Conservation (phyloP, 2,888 invertebrate species). For the Seira ritae region DNA sequence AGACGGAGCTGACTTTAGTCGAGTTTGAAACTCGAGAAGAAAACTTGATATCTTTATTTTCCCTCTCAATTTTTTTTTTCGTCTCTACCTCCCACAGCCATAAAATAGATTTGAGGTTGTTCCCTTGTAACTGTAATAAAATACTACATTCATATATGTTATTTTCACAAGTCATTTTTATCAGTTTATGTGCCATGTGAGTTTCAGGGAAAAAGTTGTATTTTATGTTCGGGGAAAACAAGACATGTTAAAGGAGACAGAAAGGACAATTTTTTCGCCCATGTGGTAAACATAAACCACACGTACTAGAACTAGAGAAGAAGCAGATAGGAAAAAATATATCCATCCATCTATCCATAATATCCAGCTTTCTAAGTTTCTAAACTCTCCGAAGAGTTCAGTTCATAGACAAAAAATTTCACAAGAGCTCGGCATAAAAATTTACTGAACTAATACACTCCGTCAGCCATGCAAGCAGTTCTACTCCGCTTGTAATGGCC, state of each 20-base stretch:
- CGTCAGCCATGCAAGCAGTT: slow-evolving; percentile 13
- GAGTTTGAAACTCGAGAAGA: slow-evolving; percentile 30
- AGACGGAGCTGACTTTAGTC: too few species aligned
- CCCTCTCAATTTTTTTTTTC: not conserved
- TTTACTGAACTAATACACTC: slow-evolving; percentile 45
- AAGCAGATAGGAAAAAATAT: too few species aligned
- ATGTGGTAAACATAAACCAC: slow-evolving; percentile 55
- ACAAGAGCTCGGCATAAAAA: slow-evolving; percentile 56
- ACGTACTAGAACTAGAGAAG: not conserved
- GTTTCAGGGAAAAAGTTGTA: slow-evolving; percentile 11
- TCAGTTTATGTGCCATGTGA: slow-evolving; percentile 32
- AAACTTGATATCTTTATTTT: slow-evolving; percentile 27
- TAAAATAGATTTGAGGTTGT: slow-evolving; percentile 12
- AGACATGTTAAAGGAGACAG: slow-evolving; percentile 12
- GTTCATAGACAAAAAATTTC: not conserved
- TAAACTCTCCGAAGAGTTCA: too few species aligned
- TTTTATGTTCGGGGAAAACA: slow-evolving; percentile 6
- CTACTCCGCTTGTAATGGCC: slow-evolving; percentile 39
- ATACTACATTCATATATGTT: slow-evolving; percentile 38
- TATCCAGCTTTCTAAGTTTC: too few species aligned
- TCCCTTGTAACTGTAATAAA: slow-evolving; percentile 26
- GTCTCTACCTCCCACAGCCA: slow-evolving; percentile 57
- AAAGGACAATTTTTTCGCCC: slow-evolving; percentile 48
- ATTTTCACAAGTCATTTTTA: slow-evolving; percentile 6
- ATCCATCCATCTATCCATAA: too few species aligned